Conservation (phyloP, 2,888 invertebrate genomes). For the Brachypterus glaber region DNA sequence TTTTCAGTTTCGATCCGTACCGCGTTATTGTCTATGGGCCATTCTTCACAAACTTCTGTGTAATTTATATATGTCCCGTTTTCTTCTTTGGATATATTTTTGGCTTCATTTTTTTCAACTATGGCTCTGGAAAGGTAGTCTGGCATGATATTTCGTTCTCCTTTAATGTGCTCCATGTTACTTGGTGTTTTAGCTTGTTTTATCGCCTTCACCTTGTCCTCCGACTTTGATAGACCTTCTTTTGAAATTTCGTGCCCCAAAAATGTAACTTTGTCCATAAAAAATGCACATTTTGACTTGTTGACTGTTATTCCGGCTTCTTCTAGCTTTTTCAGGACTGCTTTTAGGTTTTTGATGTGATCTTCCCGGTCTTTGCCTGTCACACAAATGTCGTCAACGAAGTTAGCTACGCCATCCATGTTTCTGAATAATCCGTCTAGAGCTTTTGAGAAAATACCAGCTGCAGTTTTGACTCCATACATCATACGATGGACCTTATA, state of each 20-base stretch:
- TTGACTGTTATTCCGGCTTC: conserved; percentile 26
- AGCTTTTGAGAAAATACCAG: conserved; percentile 28
- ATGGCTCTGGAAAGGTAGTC: conserved; percentile 7
- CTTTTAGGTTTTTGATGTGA: conserved; percentile 20
- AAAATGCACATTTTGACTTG: conserved; percentile 30
- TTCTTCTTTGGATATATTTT: conserved; percentile 3
- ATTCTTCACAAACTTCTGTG: conserved; percentile 1
- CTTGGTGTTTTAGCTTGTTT: conserved; percentile 12
- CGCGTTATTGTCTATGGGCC: conserved; percentile 5
- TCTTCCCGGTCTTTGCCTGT: conserved; percentile 22
- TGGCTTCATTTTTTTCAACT: conserved; percentile 2
- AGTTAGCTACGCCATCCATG: conserved; percentile 24
- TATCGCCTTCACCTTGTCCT: conserved; percentile 17
- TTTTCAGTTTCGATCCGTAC: conserved; percentile 4
- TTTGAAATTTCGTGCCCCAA: conserved; percentile 23
- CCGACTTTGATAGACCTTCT: conserved; percentile 13
- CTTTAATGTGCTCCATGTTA: conserved; percentile 11
- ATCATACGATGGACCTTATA: not conserved
- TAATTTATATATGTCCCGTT: conserved; percentile 6
- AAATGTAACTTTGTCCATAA: conserved; percentile 26
- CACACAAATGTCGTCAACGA: conserved; percentile 29
- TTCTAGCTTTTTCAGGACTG: conserved; percentile 21
- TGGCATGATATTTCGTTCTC: conserved; percentile 8
- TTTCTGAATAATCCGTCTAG: conserved; percentile 29
- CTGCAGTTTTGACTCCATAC: conserved; percentile 1